Conservation (phyloP, 2,888 invertebrate species). For the Quadriops clusia region DNA sequence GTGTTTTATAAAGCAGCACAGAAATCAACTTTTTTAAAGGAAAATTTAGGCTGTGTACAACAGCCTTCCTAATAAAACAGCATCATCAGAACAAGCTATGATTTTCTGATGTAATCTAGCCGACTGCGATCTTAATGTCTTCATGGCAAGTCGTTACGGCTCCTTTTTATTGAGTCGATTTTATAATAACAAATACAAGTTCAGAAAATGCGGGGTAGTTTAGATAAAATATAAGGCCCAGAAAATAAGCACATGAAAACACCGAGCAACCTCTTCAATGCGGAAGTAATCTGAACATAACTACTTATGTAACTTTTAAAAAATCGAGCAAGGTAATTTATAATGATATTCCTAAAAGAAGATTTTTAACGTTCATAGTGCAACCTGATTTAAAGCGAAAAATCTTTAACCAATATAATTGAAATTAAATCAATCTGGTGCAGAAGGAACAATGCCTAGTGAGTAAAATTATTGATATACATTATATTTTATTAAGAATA, state of each 20-base stretch:
- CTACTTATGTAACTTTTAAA: too few relatives aligned
- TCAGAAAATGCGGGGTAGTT: constrained; percentile 8
- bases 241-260: constrained; percentile 7
- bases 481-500: too few relatives aligned
- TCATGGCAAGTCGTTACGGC: constrained; percentile 18
- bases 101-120: constrained; percentile 18
- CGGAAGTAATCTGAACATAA: too few relatives aligned
- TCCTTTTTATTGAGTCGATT: constrained; percentile 20
- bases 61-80: constrained; percentile 14
- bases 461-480: too few relatives aligned
- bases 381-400: too few relatives aligned
- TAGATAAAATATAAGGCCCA: constrained; percentile 11
- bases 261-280: too few relatives aligned
- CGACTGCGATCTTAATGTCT: constrained; percentile 19
- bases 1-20: neutral
- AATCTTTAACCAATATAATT: too few relatives aligned
- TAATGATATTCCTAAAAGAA: too few relatives aligned
- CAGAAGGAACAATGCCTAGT: too few relatives aligned
- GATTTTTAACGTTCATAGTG: too few relatives aligned
- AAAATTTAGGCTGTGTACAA: constrained; percentile 13
- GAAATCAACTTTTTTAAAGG: neutral
- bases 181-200: constrained; percentile 15
- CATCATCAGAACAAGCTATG: constrained; percentile 15
- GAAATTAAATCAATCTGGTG: too few relatives aligned
- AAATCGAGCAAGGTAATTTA: too few relatives aligned